Conservation (phyloP, 2,888 invertebrate genomes). For the Criorhina ranunculi region DNA sequence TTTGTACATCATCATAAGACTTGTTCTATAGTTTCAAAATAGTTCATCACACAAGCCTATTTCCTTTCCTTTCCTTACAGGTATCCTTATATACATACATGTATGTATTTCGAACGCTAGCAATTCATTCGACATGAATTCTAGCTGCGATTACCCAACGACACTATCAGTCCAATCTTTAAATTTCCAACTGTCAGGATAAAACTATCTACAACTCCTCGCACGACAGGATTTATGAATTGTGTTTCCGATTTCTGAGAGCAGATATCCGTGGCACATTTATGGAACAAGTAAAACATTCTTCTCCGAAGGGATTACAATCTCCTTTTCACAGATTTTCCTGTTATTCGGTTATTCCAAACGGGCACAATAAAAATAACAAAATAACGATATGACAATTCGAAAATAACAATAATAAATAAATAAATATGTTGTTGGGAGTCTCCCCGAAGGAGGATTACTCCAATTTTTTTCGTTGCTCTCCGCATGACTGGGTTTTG, state of each 20-base stretch:
- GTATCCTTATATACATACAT: too few relatives aligned
- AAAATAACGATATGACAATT: constrained; percentile 66
- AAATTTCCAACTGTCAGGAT: background rate
- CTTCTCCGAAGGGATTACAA: constrained; percentile 3
- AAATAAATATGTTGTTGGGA: constrained; percentile 38
- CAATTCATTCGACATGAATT: background rate
- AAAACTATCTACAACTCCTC: constrained; percentile 18
- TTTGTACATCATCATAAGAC: too few relatives aligned
- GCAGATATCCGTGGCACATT: constrained; percentile 20
- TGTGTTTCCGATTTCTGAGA: constrained; percentile 16
- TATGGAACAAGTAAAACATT: constrained; percentile 25
- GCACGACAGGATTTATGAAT: constrained; percentile 22
- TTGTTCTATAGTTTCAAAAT: too few relatives aligned
- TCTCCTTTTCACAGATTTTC: constrained; percentile 8
- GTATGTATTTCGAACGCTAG: too few relatives aligned
- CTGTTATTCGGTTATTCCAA: constrained; percentile 31
- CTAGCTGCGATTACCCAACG: background rate
- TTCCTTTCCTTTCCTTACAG: too few relatives aligned
- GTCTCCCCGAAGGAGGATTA: constrained; percentile 45
- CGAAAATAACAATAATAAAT: constrained; percentile 68
- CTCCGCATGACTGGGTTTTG: constrained; percentile 54
- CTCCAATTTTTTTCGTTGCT: constrained; percentile 15
- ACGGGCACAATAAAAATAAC: constrained; percentile 56
- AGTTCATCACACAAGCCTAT: too few relatives aligned
- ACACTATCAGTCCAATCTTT: background rate